Base-by-base conservation (phyloP, 2,888 invertebrate species). In the Cataglyphis rosenhaueri region DNA sequence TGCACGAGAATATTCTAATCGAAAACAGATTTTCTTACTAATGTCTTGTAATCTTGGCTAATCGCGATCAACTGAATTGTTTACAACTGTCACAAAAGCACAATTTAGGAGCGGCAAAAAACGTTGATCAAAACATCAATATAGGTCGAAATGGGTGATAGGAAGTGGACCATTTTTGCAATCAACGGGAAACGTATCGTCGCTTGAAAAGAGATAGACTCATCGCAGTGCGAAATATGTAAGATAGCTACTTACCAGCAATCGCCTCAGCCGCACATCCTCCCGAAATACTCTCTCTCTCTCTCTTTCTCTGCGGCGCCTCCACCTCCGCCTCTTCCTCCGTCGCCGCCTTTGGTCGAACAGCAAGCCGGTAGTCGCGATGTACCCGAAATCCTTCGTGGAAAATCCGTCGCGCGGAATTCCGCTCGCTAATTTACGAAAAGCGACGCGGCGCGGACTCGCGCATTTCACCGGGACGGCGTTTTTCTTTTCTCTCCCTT, bases 391-490 rank as follows among this genome's bases (percentile, higher is more conserved):
- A 68, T 35, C 25, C 76, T 12, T 32, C 59, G 62, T 18, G 41
- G 9, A 21, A 25, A 15, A 38, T 25, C 55, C 64, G 71, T 57
- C 71, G 59, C 29, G 29, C 65, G 66, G 18, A 44, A 66, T 57
- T 66, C 32, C 78, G 55, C 66, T 78, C 68, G 59, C 59, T 18
- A 21, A 25, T 3, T 32, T 68, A 57, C 76, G 52, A 35, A 38
- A 12, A 25, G 38, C 6, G 52, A 8, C 21, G 41, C 61, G 61
- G 41, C n/a, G 61, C 62, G 62, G 32, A 18, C 0, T 8, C 61
- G 62, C 59, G 59, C 68, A 68, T 78, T 68, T 68, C 65, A 55
- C 21, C 75, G 65, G 64, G 66, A 55, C 21, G 52, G 44, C 68
- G 57, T 55, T 76, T 75, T 61, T 35, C 15, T 55, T 55, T 38